Conservation (phyloP, 92 coral and sea anemone genomes). For the Isaurus tuberculatus region DNA sequence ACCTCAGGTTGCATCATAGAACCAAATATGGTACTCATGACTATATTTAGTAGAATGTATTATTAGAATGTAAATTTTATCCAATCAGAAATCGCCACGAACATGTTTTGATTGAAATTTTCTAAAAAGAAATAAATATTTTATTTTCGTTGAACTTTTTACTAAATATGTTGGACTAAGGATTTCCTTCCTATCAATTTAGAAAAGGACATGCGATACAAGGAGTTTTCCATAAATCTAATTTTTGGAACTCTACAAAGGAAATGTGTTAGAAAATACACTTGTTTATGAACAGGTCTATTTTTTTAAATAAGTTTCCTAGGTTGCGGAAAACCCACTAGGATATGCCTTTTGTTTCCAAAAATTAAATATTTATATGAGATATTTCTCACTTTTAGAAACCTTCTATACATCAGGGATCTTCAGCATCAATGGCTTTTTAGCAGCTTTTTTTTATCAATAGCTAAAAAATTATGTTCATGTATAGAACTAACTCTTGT, state of each 20-base stretch:
- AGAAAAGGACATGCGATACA: not conserved
- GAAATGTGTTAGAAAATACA: not conserved
- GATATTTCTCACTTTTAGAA: not conserved
- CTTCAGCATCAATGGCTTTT: too few relatives aligned
- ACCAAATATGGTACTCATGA: conserved; percentile 79
- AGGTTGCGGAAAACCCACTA: not conserved
- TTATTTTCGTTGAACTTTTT: conserved; percentile 13
- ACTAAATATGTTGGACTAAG: not conserved
- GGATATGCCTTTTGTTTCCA: not conserved
- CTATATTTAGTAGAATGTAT: conserved; percentile 52
- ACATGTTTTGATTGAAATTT: conserved; percentile 8
- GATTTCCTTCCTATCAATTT: not conserved
- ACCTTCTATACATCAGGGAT: not conserved
- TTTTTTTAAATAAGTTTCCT: conserved; percentile 21
- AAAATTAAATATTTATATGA: not conserved
- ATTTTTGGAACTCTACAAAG: not conserved
- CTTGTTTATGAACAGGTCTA: too few relatives aligned
- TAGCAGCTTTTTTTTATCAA: too few relatives aligned
- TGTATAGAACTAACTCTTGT: too few relatives aligned
- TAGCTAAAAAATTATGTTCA: too few relatives aligned
- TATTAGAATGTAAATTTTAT: not conserved
- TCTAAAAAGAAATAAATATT: conserved; percentile 29
- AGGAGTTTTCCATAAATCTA: not conserved
- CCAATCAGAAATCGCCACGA: conserved; percentile 98
- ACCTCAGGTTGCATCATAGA: conserved; percentile 74